Evolutionary conservation across 2,113 vertebrate species (phyloP).

Genomic region (Tympanuchus pallidicinctus): DNA sequence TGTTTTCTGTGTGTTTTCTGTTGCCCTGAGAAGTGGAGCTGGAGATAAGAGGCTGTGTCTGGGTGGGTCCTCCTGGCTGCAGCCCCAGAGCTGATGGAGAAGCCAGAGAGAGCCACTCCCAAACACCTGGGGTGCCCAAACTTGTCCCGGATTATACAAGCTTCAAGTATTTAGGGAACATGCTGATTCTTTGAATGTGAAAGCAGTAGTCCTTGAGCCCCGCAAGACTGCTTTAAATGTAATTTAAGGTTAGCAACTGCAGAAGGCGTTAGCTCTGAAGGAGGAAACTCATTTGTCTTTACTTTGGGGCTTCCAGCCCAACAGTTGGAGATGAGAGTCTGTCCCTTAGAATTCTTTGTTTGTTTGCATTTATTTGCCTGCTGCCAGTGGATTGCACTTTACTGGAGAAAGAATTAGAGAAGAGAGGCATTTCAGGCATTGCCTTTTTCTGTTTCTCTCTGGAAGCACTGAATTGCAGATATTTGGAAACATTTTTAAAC

Average conservation of each 20-base stretch:
- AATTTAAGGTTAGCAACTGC: neutral
- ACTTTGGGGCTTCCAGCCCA: neutral
- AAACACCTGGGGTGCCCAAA: neutral
- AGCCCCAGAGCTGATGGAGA: neutral
- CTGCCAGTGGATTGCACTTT: fast-evolving
- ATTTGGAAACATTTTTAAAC: neutral
- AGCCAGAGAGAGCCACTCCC: neutral
- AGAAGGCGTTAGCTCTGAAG: neutral
- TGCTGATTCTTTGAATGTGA: neutral
- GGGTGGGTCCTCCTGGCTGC: neutral
- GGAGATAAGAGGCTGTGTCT: neutral
- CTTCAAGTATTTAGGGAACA: slow-evolving; percentile 23
- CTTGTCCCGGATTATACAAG: slow-evolving; percentile 6
- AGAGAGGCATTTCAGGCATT: too few relatives aligned
- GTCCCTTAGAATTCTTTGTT: neutral
- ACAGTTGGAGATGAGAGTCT: neutral
- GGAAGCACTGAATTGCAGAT: neutral
- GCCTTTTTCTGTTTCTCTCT: neutral
- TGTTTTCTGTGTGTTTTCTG: neutral
- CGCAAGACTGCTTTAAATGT: neutral
- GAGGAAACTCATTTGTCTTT: neutral
- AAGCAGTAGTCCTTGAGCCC: neutral
- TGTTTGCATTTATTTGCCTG: neutral
- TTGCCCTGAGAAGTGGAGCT: neutral
- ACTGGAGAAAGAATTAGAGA: neutral